A percentile compares a stretch with the other conserved stretches of the same genome.
phyloP scores from a whole-genome alignment of 2,797 vertebrate genomes.

The Protosalanx chinensis region DNA sequence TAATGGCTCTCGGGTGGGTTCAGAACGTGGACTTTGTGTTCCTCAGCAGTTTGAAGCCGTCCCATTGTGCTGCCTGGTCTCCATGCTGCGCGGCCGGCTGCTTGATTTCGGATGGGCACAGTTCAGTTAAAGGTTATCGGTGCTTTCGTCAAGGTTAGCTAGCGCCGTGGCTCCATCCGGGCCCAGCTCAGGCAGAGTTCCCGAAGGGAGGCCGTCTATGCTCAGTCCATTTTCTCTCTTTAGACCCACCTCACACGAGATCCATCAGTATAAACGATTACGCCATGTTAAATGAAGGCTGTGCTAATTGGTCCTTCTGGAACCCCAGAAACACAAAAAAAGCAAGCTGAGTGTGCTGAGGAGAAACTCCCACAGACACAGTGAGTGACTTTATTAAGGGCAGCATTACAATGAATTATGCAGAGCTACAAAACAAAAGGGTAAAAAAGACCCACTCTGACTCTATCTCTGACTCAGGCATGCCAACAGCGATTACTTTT shows the following conservation, averaged over 20 bases:
- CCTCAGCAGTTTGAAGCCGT: slow-evolving; percentile 54
- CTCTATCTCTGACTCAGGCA: slow-evolving; percentile 56
- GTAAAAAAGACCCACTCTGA: slow-evolving; percentile 42
- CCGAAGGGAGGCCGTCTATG: slow-evolving; percentile 10
- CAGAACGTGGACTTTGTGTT: slow-evolving; percentile 55
- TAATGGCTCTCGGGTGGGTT: slow-evolving; percentile 67
- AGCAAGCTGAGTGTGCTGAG: slow-evolving; percentile 22
- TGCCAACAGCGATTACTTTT: slow-evolving; percentile 62
- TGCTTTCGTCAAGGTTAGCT: slow-evolving; percentile 66
- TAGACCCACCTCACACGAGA: slow-evolving; percentile 21
- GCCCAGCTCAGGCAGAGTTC: slow-evolving; percentile 24
- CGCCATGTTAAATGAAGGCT: slow-evolving; percentile 40
- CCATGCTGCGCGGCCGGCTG: slow-evolving; percentile 56
- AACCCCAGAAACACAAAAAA: slow-evolving; percentile 29
- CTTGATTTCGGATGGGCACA: slow-evolving; percentile 54
- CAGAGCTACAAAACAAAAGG: slow-evolving; percentile 43
- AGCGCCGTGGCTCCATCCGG: slow-evolving; percentile 36
- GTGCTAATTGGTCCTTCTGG: slow-evolving; percentile 46
- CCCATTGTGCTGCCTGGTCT: slow-evolving; percentile 51
- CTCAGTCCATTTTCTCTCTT: slow-evolving; percentile 18
- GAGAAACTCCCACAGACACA: slow-evolving; percentile 35
- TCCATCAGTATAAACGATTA: slow-evolving; percentile 49
- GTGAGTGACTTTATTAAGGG: slow-evolving; percentile 43
- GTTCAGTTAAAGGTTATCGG: slow-evolving; percentile 63
- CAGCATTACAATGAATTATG: slow-evolving; percentile 45